Percentiles rank a stretch among this genome's conserved stretches.
These are phyloP conservation scores for Tiliacea citrago DNA, from an alignment of 2,888 invertebrate genomes.

Conservation along the genomic window DNA sequence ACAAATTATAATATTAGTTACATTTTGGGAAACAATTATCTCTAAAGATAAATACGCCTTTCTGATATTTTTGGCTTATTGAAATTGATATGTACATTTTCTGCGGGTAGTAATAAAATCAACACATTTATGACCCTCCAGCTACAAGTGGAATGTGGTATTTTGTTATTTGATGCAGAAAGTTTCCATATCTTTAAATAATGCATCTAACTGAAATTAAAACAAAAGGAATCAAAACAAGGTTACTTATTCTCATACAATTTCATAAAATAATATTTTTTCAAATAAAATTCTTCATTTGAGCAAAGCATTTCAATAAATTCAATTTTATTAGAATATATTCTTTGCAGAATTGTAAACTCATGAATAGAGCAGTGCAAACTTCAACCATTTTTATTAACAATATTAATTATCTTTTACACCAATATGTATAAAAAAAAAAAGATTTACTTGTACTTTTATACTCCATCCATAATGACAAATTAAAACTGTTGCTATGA, in stretches of 20 bases:
- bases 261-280: slow-evolving; percentile 10
- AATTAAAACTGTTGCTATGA: slow-evolving; percentile 28
- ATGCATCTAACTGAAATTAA: slow-evolving; percentile 38
- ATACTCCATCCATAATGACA: slow-evolving; percentile 35
- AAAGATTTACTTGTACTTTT: slow-evolving; percentile 52
- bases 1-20: slow-evolving; percentile 30
- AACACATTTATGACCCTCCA: slow-evolving; percentile 61
- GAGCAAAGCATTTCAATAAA: slow-evolving; percentile 44
- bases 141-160: slow-evolving; percentile 80
- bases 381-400: slow-evolving; percentile 27
- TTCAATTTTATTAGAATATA: slow-evolving; percentile 16
- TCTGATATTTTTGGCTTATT: slow-evolving; percentile 32
- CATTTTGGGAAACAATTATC: slow-evolving; percentile 26
- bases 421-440: slow-evolving; percentile 18
- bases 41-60: slow-evolving; percentile 49
- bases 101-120: slow-evolving; percentile 60
- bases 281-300: slow-evolving; percentile 30
- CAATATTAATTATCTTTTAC: slow-evolving; percentile 24
- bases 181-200: slow-evolving; percentile 59
- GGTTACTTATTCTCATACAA: slow-evolving; percentile 20
- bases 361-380: slow-evolving; percentile 35
- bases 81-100: slow-evolving; percentile 73
- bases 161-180: slow-evolving; percentile 68
- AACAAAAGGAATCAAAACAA: slow-evolving; percentile 22
- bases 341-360: slow-evolving; percentile 15